phyloP scores from a whole-genome alignment of 92 coral and sea anemone genomes.

The Epizoanthus stellaris region DNA sequence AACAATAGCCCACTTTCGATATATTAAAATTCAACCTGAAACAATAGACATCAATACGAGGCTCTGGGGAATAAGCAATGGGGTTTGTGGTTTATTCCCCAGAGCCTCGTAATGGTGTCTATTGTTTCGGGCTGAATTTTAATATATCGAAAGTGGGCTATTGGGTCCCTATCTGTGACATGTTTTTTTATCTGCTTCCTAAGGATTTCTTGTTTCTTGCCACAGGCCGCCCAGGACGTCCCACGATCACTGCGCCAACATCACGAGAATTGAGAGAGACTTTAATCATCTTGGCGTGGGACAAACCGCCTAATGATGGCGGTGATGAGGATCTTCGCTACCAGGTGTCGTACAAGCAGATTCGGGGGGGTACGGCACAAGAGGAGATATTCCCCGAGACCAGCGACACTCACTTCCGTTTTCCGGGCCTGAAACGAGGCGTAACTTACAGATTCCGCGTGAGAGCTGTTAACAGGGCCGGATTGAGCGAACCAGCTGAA shows the following conservation, averaged over 20 bases:
- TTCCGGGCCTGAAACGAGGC: constrained; percentile 2
- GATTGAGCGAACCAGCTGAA: constrained; percentile 36
- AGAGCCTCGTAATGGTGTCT: no score
- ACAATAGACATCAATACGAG: no score
- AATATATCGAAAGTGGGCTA: no score
- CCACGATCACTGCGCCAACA: constrained; percentile 31
- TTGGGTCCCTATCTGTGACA: no score
- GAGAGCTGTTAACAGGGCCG: constrained; percentile 23
- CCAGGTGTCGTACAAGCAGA: constrained; percentile 25
- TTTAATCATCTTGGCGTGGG: constrained; percentile 22
- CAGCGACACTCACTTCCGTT: constrained; percentile 4
- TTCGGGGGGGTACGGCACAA: constrained; percentile 12
- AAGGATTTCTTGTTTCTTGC: not conserved
- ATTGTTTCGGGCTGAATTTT: no score
- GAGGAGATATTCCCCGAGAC: constrained; percentile 26
- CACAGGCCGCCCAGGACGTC: constrained; percentile 46
- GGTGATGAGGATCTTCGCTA: constrained; percentile 22
- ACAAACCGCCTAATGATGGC: constrained; percentile 39
- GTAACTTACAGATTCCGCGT: constrained; percentile 38
- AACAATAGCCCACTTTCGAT: no score
- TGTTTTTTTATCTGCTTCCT: no score
- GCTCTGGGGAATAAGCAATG: no score
- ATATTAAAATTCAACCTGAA: no score
- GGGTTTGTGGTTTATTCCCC: no score
- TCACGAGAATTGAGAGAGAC: not conserved